phyloP scores from a whole-genome alignment of 2,113 vertebrate species.

The Corythornis madagascariensis region DNA sequence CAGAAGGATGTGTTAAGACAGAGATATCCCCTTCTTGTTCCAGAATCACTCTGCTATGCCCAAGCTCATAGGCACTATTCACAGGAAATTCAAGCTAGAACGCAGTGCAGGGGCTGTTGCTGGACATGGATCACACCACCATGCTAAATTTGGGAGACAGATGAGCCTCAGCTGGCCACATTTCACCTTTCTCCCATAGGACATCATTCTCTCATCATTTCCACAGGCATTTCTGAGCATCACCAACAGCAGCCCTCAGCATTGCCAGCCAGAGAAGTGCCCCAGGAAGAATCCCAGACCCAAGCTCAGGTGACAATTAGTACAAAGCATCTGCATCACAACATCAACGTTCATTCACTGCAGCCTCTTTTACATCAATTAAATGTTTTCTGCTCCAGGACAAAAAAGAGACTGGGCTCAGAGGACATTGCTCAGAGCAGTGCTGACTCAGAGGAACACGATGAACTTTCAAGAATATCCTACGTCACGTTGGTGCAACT shows the following conservation, averaged over 20 bases:
- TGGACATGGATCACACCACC: background rate
- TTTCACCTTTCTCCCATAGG: background rate
- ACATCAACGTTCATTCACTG: background rate
- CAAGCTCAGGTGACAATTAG: background rate
- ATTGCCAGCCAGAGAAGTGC: background rate
- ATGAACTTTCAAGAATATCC: background rate
- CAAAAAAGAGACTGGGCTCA: background rate
- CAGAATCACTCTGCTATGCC: background rate
- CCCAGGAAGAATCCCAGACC: background rate
- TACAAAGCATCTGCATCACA: background rate
- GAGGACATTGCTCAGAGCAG: background rate
- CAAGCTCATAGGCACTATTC: background rate
- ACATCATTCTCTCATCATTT: background rate
- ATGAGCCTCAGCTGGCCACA: accelerated
- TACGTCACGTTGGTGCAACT: background rate
- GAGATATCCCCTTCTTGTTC: background rate
- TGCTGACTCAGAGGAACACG: background rate
- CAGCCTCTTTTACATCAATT: background rate
- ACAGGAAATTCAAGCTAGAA: background rate
- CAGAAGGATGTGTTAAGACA: background rate
- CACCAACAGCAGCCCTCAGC: background rate
- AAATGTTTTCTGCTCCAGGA: background rate
- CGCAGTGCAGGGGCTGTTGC: background rate
- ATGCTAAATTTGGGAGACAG: background rate
- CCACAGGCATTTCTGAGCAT: background rate